Conservation (phyloP, 2,113 vertebrate species). For the Lathamus discolor region DNA sequence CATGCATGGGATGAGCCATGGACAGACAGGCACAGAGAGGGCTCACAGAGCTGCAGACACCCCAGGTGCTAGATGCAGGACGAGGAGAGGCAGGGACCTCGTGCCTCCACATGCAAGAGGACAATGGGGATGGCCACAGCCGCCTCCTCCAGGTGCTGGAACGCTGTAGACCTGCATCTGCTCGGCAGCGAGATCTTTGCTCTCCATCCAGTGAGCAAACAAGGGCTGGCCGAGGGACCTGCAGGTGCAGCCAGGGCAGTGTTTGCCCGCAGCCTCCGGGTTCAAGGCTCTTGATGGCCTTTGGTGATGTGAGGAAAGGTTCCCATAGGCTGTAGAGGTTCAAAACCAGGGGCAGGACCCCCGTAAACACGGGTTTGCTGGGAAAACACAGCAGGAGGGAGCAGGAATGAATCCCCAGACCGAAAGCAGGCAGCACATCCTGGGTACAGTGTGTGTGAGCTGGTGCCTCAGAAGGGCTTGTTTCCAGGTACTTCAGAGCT, state of each 20-base stretch:
- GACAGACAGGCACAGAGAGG: neutral
- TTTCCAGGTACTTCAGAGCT: neutral
- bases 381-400: neutral
- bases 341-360: neutral
- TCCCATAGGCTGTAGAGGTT: neutral
- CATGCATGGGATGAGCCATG: rapidly evolving
- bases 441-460: neutral
- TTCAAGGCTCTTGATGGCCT: neutral
- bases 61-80: neutral
- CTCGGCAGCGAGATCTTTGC: neutral
- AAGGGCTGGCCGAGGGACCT: neutral
- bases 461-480: neutral
- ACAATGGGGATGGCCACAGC: rapidly evolving
- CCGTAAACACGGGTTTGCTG: neutral
- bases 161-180: neutral
- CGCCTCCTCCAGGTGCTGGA: neutral
- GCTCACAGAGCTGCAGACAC: neutral
- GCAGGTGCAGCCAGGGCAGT: neutral
- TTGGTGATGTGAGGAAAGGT: neutral
- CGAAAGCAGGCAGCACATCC: neutral
- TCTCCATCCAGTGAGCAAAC: neutral
- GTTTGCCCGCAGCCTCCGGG: neutral
- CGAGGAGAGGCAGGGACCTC: neutral
- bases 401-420: neutral
- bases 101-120: neutral